Evolutionary conservation across 2,888 invertebrate species (phyloP).

Genomic region (Diarsia mendica): DNA sequence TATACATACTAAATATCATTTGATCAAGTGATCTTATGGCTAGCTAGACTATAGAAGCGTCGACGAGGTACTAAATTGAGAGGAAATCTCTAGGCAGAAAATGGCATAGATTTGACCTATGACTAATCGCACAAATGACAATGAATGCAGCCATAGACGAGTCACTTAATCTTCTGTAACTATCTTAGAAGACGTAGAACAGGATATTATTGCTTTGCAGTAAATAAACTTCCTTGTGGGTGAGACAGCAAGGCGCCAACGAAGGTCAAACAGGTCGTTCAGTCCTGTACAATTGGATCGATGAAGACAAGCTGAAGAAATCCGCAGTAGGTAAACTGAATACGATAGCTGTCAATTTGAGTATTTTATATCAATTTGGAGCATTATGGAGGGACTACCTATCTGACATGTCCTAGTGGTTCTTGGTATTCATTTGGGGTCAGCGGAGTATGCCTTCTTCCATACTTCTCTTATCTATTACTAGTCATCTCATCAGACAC

Average conservation of each 20-base stretch:
- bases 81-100: not conserved
- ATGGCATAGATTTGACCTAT: not conserved
- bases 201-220: not conserved
- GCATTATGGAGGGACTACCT: no score
- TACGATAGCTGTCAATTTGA: not conserved
- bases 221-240: not conserved
- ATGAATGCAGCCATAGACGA: not conserved
- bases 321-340: not conserved
- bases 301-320: not conserved
- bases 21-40: not conserved
- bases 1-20: not conserved
- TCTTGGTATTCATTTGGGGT: no score
- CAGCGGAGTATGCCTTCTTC: no score
- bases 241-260: not conserved
- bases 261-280: not conserved
- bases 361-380: not conserved
- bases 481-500: no score
- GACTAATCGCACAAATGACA: not conserved
- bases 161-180: not conserved
- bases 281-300: slow-evolving; percentile 7
- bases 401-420: no score
- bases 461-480: no score
- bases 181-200: not conserved
- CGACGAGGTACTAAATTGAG: not conserved
- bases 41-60: not conserved